These are phyloP conservation scores for Parazoanthus atlanticus DNA, from an alignment of 92 coral and sea anemone species.

Conservation along the genomic window DNA sequence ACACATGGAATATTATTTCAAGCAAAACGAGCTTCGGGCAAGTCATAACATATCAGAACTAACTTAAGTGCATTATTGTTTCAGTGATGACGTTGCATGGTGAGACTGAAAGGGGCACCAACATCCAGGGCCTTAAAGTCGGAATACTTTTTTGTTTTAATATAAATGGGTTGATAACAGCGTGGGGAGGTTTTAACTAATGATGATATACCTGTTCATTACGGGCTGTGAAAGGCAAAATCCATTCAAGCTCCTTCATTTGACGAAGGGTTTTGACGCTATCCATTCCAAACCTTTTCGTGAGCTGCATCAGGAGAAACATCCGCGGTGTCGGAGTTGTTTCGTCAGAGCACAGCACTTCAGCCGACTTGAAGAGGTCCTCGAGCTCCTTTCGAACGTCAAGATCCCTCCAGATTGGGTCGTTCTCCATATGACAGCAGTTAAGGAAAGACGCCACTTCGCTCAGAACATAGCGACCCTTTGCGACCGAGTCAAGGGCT, in stretches of 20 bases:
- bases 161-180: background rate
- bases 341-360: constrained; percentile 44
- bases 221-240: constrained; percentile 57
- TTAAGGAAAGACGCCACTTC: constrained; percentile 61
- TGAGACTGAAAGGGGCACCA: too few relatives aligned
- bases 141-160: too few relatives aligned
- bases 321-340: constrained; percentile 51
- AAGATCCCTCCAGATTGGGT: constrained; percentile 43
- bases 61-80: too few relatives aligned
- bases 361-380: constrained; percentile 47
- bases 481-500: constrained; percentile 68
- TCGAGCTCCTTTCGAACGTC: constrained; percentile 37
- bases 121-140: too few relatives aligned
- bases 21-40: too few relatives aligned
- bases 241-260: constrained; percentile 58
- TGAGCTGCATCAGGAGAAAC: constrained; percentile 73
- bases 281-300: constrained; percentile 68
- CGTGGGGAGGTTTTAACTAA: background rate
- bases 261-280: constrained; percentile 52
- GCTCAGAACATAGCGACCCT: constrained; percentile 55
- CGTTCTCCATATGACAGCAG: constrained; percentile 44
- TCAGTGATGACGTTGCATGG: too few relatives aligned
- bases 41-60: too few relatives aligned
- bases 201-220: constrained; percentile 2
- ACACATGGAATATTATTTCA: too few relatives aligned